phyloP scores from a whole-genome alignment of 2,888 invertebrate genomes.

The Plagiodera versicolora region DNA sequence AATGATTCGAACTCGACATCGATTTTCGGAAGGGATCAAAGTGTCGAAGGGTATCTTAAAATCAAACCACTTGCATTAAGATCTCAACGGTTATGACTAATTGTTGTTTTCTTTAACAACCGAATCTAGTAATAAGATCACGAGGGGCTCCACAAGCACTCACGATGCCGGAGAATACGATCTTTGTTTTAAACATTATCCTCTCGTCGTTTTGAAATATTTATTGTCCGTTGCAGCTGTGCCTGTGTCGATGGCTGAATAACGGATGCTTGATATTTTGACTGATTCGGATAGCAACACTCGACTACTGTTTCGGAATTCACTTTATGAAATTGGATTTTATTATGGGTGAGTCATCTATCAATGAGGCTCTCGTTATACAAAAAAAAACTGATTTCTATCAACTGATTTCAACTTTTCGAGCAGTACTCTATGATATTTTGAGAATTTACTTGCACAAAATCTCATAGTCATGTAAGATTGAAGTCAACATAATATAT shows the following conservation, averaged over 20 bases:
- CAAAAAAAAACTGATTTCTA: no score
- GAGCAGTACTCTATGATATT: no score
- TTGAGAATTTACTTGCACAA: no score
- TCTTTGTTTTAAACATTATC: conserved; percentile 39
- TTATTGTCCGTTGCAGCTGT: conserved; percentile 42
- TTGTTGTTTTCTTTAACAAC: conserved; percentile 20
- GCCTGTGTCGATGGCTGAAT: conserved; percentile 17
- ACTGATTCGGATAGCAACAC: conserved; percentile 17
- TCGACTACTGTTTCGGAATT: conserved; percentile 17
- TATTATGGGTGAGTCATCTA: no score
- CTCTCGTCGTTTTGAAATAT: conserved; percentile 42
- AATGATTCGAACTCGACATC: no score
- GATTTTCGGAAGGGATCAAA: not conserved
- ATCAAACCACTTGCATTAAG: conserved; percentile 13
- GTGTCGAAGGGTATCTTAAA: conserved; percentile 1
- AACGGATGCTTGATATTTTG: conserved; percentile 28
- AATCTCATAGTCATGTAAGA: no score
- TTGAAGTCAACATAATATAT: no score
- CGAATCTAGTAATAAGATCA: conserved; percentile 27
- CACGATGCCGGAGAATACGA: conserved; percentile 22
- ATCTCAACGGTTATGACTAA: conserved; percentile 26
- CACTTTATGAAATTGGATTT: not conserved
- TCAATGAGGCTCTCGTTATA: no score
- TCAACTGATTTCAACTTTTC: no score
- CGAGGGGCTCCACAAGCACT: conserved; percentile 19